Base-by-base conservation (phyloP, 2,113 vertebrate species). In the Scalopus aquaticus region DNA sequence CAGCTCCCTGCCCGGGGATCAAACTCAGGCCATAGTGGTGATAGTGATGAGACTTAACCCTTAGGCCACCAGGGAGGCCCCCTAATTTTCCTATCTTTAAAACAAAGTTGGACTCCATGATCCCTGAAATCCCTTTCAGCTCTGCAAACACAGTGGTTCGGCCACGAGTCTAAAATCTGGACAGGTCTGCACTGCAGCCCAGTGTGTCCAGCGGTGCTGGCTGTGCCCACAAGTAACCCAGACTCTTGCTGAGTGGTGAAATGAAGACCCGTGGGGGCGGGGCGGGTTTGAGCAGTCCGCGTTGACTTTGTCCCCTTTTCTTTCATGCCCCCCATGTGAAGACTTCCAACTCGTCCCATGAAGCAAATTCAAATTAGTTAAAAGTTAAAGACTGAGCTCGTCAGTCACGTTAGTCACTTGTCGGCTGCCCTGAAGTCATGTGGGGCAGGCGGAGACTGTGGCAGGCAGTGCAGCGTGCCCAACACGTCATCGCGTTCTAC, bases 41-140 rank as follows among this genome's bases (percentile, higher is more conserved):
- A 51, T 51, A 51, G 49, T 16, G 49, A 13, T 51, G 49, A 51
- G 49, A 51, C 15, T 15, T 51, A 51, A 51, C 16, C 13, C 32
- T 12, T n/a, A 65, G 30, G 28, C 62, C 62, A 65, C 62, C 62
- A 32, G 30, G 12, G 12, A 32, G 13, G 30, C 64, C 5, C 9
- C 30, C 32, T 28, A n/a, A 20, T 42, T 77, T 76, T 24, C 35
- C 69, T 65, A 8, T 84, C n/a, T 54, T 91, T 77, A 51, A 76
- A 87, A 88, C 17, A 37, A 92, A 93, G 76, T 70, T 49, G 44
- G 46, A 37, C 56, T 56, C 49, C 80, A 58, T 44, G 19, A 84
- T 76, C 79, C 79, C 92, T 35, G 9, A 73, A 80, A 28, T 56
- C 70, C 78, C 49, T 85, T 67, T 80, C 35, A 69, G 44, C 42